Conservation (phyloP, 2,797 vertebrate species). For the Hypotaenidia philippensis region DNA sequence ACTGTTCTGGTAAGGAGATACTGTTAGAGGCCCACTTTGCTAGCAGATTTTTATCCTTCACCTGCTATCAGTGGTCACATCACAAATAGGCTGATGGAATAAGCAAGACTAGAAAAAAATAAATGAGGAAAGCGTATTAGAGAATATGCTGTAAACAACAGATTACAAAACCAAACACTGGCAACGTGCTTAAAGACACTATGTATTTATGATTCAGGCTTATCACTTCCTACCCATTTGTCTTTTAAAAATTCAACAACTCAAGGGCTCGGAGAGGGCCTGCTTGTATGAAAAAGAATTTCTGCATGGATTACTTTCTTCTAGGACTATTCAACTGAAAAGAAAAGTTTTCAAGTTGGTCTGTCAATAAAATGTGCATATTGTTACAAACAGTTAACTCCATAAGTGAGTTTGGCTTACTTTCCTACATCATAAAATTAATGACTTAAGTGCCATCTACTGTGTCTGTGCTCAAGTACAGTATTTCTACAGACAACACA, state of each 20-base stretch:
- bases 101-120: not conserved
- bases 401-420: not conserved
- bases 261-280: not conserved
- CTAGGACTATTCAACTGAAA: conserved; percentile 11
- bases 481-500: not conserved
- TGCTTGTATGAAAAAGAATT: not conserved
- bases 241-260: not conserved
- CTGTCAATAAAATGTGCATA: not conserved
- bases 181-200: not conserved
- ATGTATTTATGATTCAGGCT: not conserved
- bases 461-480: conserved; percentile 69
- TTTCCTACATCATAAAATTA: conserved; percentile 39
- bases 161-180: not conserved
- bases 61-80: not conserved
- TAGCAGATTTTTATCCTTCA: conserved; percentile 24
- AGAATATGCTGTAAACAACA: not conserved
- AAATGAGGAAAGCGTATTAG: not conserved
- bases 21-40: not conserved
- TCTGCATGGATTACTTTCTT: not conserved
- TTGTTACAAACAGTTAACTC: conserved; percentile 1
- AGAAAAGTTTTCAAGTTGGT: conserved; percentile 33
- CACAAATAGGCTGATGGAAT: not conserved
- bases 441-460: conserved; percentile 77
- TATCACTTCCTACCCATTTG: not conserved
- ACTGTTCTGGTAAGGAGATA: not conserved